Conservation (phyloP, 2,113 vertebrate genomes). For the Toxotes jaculatrix region DNA sequence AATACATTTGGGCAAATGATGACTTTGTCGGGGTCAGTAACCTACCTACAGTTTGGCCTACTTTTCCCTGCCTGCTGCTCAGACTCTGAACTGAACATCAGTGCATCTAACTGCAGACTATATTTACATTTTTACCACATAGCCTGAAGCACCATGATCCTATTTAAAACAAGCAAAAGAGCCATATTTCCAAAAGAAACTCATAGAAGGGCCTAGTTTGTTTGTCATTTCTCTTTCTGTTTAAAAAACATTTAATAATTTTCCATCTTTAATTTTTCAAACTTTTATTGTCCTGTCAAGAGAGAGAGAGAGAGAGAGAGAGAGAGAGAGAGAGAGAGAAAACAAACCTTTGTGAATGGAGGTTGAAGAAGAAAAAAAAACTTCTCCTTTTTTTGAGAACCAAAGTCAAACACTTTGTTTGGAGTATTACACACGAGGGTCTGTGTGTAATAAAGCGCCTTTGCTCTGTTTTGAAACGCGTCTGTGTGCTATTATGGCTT, state of each 20-base stretch:
- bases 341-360: constrained; percentile 19
- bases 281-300: constrained; percentile 1
- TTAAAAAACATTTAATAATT: constrained; percentile 8
- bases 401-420: constrained; percentile 60
- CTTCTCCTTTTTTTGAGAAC: constrained; percentile 22
- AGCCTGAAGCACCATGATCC: constrained; percentile 3
- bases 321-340: not conserved
- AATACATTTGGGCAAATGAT: not conserved
- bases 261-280: constrained; percentile 13
- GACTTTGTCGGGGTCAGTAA: constrained; percentile 5
- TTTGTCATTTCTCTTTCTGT: not conserved
- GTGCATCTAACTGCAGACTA: not conserved
- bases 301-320: not conserved
- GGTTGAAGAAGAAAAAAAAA: constrained; percentile 8
- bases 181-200: not conserved
- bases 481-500: constrained; percentile 48
- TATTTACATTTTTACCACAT: constrained; percentile 34
- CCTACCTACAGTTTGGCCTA: not conserved
- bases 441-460: constrained; percentile 47
- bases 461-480: constrained; percentile 49
- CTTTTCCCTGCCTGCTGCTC: not conserved
- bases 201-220: not conserved
- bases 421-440: constrained; percentile 54
- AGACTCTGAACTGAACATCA: constrained; percentile 7
- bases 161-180: constrained; percentile 2